These are phyloP conservation scores for Psilanteris sp. DNA, from an alignment of 1,140 invertebrate genomes.

Conservation along the genomic window DNA sequence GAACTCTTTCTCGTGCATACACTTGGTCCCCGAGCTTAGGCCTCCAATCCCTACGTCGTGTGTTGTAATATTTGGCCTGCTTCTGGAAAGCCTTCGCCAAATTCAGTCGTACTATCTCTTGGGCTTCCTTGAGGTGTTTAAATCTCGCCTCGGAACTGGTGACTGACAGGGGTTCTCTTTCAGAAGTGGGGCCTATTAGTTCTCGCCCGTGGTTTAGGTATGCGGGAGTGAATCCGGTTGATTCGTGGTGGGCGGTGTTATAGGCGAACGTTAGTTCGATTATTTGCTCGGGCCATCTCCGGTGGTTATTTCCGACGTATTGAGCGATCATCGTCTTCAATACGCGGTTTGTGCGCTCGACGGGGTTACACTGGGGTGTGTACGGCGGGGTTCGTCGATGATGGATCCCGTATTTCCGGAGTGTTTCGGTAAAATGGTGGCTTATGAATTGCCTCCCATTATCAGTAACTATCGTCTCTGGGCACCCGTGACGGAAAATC, in stretches of 20 bases:
- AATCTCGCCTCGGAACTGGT: no score
- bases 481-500: not conserved
- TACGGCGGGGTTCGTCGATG: conserved; percentile 47
- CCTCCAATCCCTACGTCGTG: no score
- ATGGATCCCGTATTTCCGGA: conserved; percentile 6
- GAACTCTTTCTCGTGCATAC: no score
- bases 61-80: no score
- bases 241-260: conserved; percentile 76
- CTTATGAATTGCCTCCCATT: not conserved
- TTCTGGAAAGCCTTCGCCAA: no score
- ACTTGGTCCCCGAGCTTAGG: no score
- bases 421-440: not conserved
- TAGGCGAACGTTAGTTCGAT: conserved; percentile 72
- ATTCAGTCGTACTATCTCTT: no score
- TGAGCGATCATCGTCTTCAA: not conserved
- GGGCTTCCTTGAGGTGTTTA: no score
- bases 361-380: conserved; percentile 63
- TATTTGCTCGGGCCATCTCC: conserved; percentile 69
- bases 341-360: conserved; percentile 51
- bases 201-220: no score
- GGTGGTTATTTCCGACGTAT: conserved; percentile 63
- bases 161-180: no score
- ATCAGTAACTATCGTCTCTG: not conserved
- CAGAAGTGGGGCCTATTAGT: no score
- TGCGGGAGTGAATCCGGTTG: no score